Evolutionary conservation across 2,113 vertebrate genomes (phyloP).

Genomic region (Accipiter virgatus): DNA sequence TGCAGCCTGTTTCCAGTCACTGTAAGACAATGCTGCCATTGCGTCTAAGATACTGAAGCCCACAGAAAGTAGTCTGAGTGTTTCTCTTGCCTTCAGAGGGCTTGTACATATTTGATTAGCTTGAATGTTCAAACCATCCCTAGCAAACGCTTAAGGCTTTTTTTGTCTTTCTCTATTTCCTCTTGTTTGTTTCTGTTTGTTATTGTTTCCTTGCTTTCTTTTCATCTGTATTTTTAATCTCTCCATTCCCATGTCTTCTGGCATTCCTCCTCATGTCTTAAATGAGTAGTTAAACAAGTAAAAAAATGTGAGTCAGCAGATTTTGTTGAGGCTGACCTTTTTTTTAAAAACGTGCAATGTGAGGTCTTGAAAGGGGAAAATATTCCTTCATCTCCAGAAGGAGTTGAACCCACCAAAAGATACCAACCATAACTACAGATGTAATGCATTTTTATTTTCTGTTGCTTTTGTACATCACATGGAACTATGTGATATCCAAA

Average conservation of each 20-base stretch:
- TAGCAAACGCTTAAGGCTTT: background rate
- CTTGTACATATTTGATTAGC: background rate
- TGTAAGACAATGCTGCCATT: background rate
- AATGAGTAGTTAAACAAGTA: background rate
- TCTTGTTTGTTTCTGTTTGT: background rate
- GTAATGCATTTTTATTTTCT: background rate
- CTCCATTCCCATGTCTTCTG: background rate
- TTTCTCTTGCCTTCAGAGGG: background rate
- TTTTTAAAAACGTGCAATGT: background rate
- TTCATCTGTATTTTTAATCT: background rate
- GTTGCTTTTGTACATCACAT: background rate
- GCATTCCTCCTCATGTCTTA: background rate
- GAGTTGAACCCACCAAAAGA: background rate
- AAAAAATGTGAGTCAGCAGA: background rate
- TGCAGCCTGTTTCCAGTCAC: background rate
- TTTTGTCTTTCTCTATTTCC: background rate
- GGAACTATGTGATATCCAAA: background rate
- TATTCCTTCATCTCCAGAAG: background rate
- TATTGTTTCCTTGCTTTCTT: background rate
- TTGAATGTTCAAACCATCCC: background rate
- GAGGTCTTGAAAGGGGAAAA: background rate
- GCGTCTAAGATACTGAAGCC: background rate
- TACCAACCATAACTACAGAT: background rate
- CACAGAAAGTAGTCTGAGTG: background rate
- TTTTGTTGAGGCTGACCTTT: background rate